Conservation (phyloP, 2,797 vertebrate genomes). For the Pseudomugil gertrudae region DNA sequence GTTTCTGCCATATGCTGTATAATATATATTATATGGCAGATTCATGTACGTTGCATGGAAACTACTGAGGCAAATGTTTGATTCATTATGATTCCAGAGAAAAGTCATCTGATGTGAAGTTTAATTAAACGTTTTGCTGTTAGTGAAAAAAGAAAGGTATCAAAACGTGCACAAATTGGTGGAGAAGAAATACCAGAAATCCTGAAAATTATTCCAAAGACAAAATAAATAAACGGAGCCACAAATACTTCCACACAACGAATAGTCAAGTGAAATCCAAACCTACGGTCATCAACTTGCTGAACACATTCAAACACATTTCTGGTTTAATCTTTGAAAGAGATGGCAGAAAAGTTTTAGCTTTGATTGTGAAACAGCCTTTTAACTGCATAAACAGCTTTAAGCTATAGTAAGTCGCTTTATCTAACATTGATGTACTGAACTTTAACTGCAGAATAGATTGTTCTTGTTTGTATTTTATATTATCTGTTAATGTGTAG, state of each 20-base stretch:
- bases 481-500: conserved; percentile 63
- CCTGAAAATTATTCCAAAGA: conserved; percentile 41
- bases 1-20: not conserved
- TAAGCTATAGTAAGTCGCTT: conserved; percentile 62
- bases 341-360: conserved; percentile 8
- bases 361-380: conserved; percentile 58
- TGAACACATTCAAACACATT: conserved; percentile 14
- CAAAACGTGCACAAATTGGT: conserved; percentile 28
- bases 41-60: not conserved
- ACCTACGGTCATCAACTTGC: conserved; percentile 34
- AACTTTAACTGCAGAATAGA: conserved; percentile 60
- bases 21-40: not conserved
- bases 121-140: not conserved
- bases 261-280: conserved; percentile 17
- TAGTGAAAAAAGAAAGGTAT: conserved; percentile 13
- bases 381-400: conserved; percentile 57
- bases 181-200: conserved; percentile 43
- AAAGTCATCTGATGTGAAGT: not conserved
- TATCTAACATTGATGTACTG: conserved; percentile 65
- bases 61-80: too few species aligned
- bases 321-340: conserved; percentile 21
- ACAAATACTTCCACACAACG: conserved; percentile 14
- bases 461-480: conserved; percentile 64
- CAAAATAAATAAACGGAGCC: conserved; percentile 13
- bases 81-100: not conserved